phyloP scores from a whole-genome alignment of 2,113 vertebrate species.

The Circaetus cinerascens region DNA sequence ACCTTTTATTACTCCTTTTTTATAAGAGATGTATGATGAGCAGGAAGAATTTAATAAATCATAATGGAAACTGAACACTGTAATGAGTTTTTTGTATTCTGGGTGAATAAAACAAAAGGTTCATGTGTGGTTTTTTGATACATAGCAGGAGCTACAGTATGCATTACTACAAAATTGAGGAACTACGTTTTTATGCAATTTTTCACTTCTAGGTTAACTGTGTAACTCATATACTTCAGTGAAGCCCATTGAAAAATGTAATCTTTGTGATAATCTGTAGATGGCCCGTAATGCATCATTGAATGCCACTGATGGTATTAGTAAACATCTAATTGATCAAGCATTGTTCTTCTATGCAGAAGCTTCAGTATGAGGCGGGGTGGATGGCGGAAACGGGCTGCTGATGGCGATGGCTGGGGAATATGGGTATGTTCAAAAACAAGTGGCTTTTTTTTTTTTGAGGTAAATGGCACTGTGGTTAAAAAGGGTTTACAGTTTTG shows the following conservation, averaged over 20 bases:
- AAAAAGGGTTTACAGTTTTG: background rate
- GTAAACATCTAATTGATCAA: background rate
- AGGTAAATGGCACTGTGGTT: background rate
- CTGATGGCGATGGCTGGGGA: conserved; percentile 88
- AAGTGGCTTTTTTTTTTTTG: background rate
- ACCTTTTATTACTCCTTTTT: background rate
- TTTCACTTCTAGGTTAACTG: background rate
- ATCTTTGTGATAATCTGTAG: background rate
- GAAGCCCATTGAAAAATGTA: conserved; percentile 5
- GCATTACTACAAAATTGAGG: background rate
- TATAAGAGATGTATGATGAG: background rate
- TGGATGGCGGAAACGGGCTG: conserved; percentile 91
- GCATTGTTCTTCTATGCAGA: conserved; percentile 60
- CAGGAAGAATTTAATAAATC: background rate
- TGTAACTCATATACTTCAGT: background rate
- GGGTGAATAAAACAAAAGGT: background rate
- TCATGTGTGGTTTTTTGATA: background rate
- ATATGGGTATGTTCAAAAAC: conserved; percentile 79
- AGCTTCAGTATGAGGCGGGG: conserved; percentile 93
- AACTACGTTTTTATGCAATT: background rate
- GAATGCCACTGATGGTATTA: background rate
- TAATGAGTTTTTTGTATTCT: background rate
- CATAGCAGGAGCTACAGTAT: background rate
- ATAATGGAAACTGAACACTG: background rate
- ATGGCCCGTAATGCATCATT: background rate